Evolutionary conservation across 2,797 vertebrate species (phyloP), one percentile per base, ranked within the genome.

Genomic region (Scleropages formosus): DNA sequence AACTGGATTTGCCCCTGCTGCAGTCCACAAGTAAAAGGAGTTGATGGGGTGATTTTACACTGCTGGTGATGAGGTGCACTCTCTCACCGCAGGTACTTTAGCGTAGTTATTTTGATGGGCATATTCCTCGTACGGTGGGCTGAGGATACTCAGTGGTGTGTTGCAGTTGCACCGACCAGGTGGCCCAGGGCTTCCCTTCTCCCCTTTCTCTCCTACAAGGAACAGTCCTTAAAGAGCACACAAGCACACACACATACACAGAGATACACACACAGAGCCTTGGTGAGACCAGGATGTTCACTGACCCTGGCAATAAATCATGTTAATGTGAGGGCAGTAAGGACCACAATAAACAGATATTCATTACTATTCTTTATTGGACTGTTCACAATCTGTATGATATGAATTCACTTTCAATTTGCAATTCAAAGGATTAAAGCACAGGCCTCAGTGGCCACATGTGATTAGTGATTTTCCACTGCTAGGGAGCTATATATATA

Each of bases 121-220:
- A 59, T 94, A 86, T 60, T 93, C 93, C 69, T 93, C 92, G 9
- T 92, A 93, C 0, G 91, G 83, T 6, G 94, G 90, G 49, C 88
- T 94, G 70, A 93, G 94, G 71, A 85, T 82, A 1, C 81, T 82
- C 47, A 79, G 78, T 3, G 91, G 75, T 7, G 86, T 67, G 81
- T 92, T 93, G 81, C 97, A 99, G 72, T 95, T 90, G 81, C 97
- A 99, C 83, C 83, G 91, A 70, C 96, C 96, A 7, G 94, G 90
- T 78, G 90, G 90, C 73, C 97, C 97, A 0, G 93, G 92, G 80
- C 89, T 80, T 80, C 97, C 97, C 89, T 90, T 91, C 75, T 97
- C 96, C 46, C 97, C 96, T 84, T 98, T 99, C 90, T 95, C 95
- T 82, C 96, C 97, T 39, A 93, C 89, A 31, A 93, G 60, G 75